phyloP scores from a whole-genome alignment of 1,140 invertebrate genomes.

The Chionoecetes opilio region DNA sequence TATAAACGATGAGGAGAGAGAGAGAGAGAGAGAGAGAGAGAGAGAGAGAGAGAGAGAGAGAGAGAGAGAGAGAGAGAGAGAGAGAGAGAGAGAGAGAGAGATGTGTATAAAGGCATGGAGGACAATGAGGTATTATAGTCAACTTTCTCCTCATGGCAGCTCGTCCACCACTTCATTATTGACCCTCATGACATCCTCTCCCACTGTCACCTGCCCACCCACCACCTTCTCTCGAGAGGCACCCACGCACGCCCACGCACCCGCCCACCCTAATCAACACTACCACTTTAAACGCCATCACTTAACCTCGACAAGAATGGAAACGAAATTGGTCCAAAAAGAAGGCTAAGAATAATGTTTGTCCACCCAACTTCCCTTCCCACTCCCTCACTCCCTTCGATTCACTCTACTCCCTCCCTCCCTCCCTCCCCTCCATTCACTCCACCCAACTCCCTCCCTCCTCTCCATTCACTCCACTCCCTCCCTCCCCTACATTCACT shows the following conservation, averaged over 20 bases:
- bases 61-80: slow-evolving; percentile 30
- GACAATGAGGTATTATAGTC: background rate
- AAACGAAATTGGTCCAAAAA: background rate
- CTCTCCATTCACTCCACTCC: too few relatives aligned
- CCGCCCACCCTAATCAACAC: background rate
- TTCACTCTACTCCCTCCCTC: background rate
- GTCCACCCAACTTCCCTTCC: background rate
- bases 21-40: background rate
- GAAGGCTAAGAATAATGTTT: too few relatives aligned
- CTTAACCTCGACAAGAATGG: slow-evolving; percentile 4
- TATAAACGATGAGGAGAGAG: background rate
- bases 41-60: slow-evolving; percentile 42
- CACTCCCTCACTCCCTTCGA: background rate
- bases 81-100: background rate
- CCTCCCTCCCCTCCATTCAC: background rate
- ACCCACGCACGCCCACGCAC: background rate
- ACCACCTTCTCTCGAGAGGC: background rate
- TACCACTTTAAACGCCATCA: background rate
- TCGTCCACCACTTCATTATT: background rate
- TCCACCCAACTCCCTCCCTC: too few relatives aligned
- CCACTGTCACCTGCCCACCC: background rate
- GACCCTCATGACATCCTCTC: background rate
- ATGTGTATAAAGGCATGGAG: background rate
- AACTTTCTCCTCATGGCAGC: slow-evolving; percentile 12
- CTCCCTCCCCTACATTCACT: too few relatives aligned